phyloP scores from a whole-genome alignment of 1,140 invertebrate species.

The Saccostrea glomerata region DNA sequence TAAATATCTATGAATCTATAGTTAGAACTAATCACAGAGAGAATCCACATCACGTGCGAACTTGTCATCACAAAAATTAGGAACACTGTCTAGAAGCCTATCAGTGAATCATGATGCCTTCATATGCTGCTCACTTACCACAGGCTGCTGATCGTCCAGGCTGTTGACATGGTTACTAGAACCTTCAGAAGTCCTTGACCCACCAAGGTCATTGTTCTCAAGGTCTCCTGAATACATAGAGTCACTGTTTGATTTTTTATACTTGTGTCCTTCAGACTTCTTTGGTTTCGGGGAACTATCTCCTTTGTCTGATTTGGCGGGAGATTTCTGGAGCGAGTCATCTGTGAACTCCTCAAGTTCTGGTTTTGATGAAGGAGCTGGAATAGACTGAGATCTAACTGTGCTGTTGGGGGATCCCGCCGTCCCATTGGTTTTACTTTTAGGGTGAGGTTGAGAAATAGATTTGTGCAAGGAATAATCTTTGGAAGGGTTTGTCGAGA shows the following conservation, averaged over 20 bases:
- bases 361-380: conserved; percentile 13
- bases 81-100: conserved; percentile 33
- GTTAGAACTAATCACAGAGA: conserved; percentile 34
- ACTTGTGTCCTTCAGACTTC: conserved; percentile 82
- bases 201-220: conserved; percentile 50
- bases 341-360: conserved; percentile 48
- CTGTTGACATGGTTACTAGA: conserved; percentile 34
- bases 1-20: conserved; percentile 17
- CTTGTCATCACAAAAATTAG: conserved; percentile 34
- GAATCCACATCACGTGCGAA: conserved; percentile 29
- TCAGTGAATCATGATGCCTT: conserved; percentile 53
- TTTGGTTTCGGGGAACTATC: conserved; percentile 52
- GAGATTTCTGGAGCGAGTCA: neutral
- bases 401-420: conserved; percentile 23
- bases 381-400: conserved; percentile 10
- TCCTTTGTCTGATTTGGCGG: neutral
- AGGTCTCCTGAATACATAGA: conserved; percentile 53
- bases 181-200: conserved; percentile 47
- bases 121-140: conserved; percentile 51
- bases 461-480: conserved; percentile 77
- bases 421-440: conserved; percentile 57
- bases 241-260: conserved; percentile 79
- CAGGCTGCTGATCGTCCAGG: conserved; percentile 40
- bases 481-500: conserved; percentile 74
- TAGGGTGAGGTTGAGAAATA: conserved; percentile 71